Evolutionary conservation across 2,797 vertebrate species (phyloP).

Genomic region (Pterois miles): DNA sequence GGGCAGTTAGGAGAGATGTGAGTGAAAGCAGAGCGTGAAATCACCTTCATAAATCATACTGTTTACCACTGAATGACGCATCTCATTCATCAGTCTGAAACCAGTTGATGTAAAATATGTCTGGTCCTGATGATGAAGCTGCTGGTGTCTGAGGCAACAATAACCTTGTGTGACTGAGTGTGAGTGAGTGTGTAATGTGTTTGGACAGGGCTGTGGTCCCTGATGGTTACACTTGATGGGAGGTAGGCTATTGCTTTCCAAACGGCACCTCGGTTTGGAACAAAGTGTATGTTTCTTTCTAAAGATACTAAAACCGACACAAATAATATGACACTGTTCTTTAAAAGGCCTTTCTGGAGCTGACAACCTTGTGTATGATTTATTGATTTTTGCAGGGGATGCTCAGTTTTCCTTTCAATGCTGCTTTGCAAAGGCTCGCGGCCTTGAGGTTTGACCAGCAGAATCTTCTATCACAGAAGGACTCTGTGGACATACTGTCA

Average conservation of each 20-base stretch:
- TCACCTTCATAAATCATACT: constrained; percentile 68
- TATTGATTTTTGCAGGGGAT: constrained; percentile 10
- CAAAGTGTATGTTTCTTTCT: background rate
- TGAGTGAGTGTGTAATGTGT: constrained; percentile 44
- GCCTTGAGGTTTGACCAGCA: background rate
- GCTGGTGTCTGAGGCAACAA: constrained; percentile 64
- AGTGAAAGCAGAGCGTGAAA: constrained; percentile 48
- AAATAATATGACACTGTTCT: background rate
- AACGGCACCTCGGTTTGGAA: constrained; percentile 3
- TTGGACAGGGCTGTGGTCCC: constrained; percentile 25
- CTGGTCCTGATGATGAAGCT: constrained; percentile 63
- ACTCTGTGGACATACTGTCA: constrained; percentile 19
- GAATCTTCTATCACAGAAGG: constrained; percentile 4
- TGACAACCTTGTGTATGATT: background rate
- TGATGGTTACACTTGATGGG: constrained; percentile 6
- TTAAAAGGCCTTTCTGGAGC: background rate
- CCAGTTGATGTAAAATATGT: constrained; percentile 63
- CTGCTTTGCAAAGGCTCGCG: constrained; percentile 10
- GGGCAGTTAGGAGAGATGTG: constrained; percentile 34
- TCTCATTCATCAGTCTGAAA: constrained; percentile 70
- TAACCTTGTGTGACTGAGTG: constrained; percentile 61
- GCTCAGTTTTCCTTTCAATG: background rate
- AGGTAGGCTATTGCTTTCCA: background rate
- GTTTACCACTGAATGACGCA: constrained; percentile 67
- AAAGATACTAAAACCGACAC: background rate